Base-by-base conservation (phyloP, 2,113 vertebrate genomes). In the Mus musculus region DNA sequence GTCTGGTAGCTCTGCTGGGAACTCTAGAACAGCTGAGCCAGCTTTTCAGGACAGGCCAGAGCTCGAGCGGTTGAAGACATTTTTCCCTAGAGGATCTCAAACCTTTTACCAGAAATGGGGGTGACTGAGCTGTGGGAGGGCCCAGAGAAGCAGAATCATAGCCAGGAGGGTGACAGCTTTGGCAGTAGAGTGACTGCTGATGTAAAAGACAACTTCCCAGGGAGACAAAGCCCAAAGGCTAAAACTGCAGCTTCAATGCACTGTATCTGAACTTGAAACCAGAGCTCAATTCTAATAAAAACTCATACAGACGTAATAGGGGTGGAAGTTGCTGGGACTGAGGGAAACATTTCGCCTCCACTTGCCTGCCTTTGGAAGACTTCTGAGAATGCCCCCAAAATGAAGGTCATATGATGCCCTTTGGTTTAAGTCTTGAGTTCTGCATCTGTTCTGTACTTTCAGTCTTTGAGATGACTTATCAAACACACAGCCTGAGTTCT, bases 1-100 rank as follows among this genome's bases (percentile, higher is more conserved):
- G 93, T 87, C 96, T 90, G 90, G 82, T 78, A n/a, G 76, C 56
- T 92, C 81, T 90, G 89, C 75, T 96, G 92, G 94, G 92, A 89
- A 96, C 94, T 90, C 67, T 73, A 61, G 84, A 93, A 95, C 63
- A 88, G 85, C 90, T 89, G 85, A 90, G 76, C 1, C 22, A 78
- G 94, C 82, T 95, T 97, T 97, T 97, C 65, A 91, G 54, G 94
- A 42, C 24, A 63, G 59, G 26, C 56, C n/a, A 42, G 81, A 2
- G 14, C n/a, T 20, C 2, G 75, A 67, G 14, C 80, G 39, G 19
- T 52, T 20, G 3, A 78, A 67, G 39, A 54, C 8, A 17, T n/a
- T 97, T 76, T 76, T 36, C 59, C 87, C 90, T 52, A 59, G 46
- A 92, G 52, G 46, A 72, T 72, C 88, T 90, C 67, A 33, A 67